Base-by-base conservation (phyloP, 2,888 invertebrate genomes). In the Eugnorisma glareosa region DNA sequence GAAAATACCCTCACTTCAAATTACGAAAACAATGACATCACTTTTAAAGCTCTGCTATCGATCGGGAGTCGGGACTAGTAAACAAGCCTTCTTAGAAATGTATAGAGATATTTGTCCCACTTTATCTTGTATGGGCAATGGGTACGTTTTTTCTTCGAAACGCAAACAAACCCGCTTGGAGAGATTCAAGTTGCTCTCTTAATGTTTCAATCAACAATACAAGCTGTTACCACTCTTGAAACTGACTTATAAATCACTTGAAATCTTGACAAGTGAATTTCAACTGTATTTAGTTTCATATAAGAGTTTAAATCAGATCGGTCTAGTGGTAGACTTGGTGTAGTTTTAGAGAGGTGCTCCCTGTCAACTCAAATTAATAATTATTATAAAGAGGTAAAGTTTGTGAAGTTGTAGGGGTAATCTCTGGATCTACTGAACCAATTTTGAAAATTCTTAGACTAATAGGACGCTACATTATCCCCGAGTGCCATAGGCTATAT, bases 11-110 rank as follows among this genome's bases (percentile, higher is more conserved):
- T 74, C 28, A 63, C 64, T 72, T 83, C 69, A 40, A 71, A 61
- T 79, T 70, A 79, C 76, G 43, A 73, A 79, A 86, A 82, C 79
- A 78, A 84, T 86, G 79, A 86, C 78, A 71, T 86, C 75, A 70
- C 74, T 54, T 37, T 54, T 67, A 64, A 48, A 74, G 68, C 61
- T 77, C 82, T 40, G 13, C n/a, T 80, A 85, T 85, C 76, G 82
- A 85, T 85, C 85, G 45, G 13, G 51, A 59, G 75, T 85, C 85
- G 45, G 21, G 51, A 64, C 59, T 57, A 59, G 40, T 76, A 63
- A 69, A 72, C 76, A 81, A 57, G 40, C 59, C 35, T 48, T 81
- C 59, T 51, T 45, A 76, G 59, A 85, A 68, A 61, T 71, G 6
- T 57, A 63, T 28, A 43, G 48, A 54, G 51, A 64, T 78, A 54